These are phyloP conservation scores for Alces alces DNA, from an alignment of 2,113 vertebrate species.

Conservation along the genomic window DNA sequence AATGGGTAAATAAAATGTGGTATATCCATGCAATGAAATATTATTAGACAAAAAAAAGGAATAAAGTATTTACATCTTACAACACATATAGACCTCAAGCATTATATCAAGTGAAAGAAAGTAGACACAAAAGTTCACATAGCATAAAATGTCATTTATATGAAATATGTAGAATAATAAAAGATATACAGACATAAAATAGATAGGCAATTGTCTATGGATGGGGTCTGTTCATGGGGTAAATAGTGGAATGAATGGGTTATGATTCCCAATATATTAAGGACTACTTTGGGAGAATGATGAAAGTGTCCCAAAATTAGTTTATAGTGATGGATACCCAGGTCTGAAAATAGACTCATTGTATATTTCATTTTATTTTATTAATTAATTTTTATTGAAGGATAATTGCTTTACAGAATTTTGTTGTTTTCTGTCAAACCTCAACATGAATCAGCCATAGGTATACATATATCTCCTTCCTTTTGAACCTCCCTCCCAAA, in stretches of 20 bases:
- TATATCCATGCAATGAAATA: background rate
- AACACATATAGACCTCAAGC: background rate
- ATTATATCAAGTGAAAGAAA: background rate
- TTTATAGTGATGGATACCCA: background rate
- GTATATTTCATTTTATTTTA: background rate
- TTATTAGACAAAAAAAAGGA: background rate
- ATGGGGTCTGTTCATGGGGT: background rate
- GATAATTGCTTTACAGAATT: background rate
- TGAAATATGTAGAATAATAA: background rate
- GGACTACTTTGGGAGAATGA: background rate
- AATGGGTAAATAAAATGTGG: background rate
- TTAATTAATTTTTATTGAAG: background rate
- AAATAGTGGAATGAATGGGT: background rate
- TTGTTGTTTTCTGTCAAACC: background rate
- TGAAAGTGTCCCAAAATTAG: background rate
- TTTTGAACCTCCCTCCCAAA: background rate
- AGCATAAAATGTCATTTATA: background rate
- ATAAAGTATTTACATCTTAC: background rate
- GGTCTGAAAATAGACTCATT: background rate
- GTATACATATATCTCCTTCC: background rate
- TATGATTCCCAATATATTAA: background rate
- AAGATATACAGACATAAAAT: background rate
- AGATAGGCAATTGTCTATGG: rapidly evolving
- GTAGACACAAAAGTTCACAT: background rate
- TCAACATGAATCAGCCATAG: background rate